Evolutionary conservation across 2,797 vertebrate species (phyloP), one percentile per base, ranked within the genome.

Genomic region (Dallia pectoralis): DNA sequence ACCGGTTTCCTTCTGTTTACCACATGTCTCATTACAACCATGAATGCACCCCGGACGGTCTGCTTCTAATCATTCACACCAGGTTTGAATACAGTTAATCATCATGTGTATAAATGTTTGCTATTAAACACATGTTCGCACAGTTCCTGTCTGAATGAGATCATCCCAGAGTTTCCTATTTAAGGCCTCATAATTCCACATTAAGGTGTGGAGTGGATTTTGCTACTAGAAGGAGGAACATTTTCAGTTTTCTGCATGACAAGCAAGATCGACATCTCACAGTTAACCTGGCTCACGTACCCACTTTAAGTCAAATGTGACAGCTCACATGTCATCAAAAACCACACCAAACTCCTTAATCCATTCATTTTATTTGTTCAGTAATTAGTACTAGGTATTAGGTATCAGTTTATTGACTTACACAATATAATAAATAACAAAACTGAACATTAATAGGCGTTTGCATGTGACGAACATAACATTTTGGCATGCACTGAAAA

Each of bases 401-500:
- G 63, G 63, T 69, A 73, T 69, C 16, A 75, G 83, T 85, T 82
- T 82, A 83, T 74, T 81, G 69, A 78, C 32, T 27, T 66, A 67
- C 44, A 81, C 79, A 80, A 48, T 47, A 75, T 53, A 73, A 71
- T 78, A 74, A 30, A 36, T 72, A 64, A 64, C 59, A 48, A 30
- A 72, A 72, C 16, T 59, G 64, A 67, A 27, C 22, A 22, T 47
- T 65, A 56, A 71, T 72, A 44, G 49, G 0, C 33, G 19, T n/a
- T 36, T 32, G 76, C 66, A 81, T 40, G 8, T 33, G 51, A 19
- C 74, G 5, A 63, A 76, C 69, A 14, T 73, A 75, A 70, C 40
- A 72, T 53, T 73, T 82, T 85, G 82, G 85, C 81, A 85, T 76
- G 75, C 75, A 73, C 63, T 32, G 69, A n/a, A 59, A 49, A 25